Conservation (phyloP, 2,113 vertebrate genomes). For the Hemichromis elongatus region DNA sequence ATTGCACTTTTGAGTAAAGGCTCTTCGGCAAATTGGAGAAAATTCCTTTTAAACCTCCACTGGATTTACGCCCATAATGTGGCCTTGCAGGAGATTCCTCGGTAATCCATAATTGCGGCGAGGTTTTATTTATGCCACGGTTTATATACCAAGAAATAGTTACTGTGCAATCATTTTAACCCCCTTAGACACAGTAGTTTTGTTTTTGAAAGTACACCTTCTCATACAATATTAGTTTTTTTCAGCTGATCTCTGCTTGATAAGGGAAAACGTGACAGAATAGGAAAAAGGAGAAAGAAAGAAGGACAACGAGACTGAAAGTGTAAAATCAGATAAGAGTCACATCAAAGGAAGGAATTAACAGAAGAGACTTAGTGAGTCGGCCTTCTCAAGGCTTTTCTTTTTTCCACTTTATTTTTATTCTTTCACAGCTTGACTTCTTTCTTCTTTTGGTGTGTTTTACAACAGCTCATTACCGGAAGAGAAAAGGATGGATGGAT, state of each 20-base stretch:
- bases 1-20: constrained; percentile 11
- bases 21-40: background rate
- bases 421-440: constrained; percentile 74
- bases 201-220: background rate
- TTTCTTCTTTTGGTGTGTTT: constrained; percentile 66
- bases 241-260: background rate
- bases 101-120: background rate
- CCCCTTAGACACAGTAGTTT: background rate
- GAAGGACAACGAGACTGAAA: background rate
- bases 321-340: background rate
- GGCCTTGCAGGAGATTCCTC: background rate
- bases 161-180: background rate
- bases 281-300: background rate
- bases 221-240: background rate
- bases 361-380: background rate
- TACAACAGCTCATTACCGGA: constrained; percentile 64
- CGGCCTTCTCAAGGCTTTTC: constrained; percentile 30
- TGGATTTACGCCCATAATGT: background rate
- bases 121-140: background rate
- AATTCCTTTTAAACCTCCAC: background rate
- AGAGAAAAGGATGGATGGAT: constrained; percentile 18
- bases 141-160: background rate
- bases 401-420: constrained; percentile 53
- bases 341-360: constrained; percentile 5
- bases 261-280: background rate